Evolutionary conservation across 2,113 vertebrate species (phyloP), one percentile per base, ranked within the genome.

Genomic region (Embiotoca jacksoni): DNA sequence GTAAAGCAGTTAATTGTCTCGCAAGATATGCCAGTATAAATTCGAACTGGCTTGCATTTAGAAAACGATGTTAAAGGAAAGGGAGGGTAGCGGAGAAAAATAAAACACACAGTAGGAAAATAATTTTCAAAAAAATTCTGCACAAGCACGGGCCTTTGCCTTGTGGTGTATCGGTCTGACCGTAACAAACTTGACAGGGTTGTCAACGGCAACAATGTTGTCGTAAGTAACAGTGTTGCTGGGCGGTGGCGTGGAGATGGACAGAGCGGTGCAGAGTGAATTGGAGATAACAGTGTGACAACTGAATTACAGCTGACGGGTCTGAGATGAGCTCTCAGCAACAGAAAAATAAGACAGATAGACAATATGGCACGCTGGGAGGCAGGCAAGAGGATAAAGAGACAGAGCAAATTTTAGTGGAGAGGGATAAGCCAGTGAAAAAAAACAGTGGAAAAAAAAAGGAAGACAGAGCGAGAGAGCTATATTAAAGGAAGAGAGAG

Each of bases 221-320:
- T 81, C 58, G 39, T 72, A 75, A 81, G 88, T 87, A 85, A 87
- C 65, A 78, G 82, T 83, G 84, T 83, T 84, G 83, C 77, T 1
- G 52, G 76, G 73, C 46, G 59, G 74, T 78, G 75, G 73, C 30
- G 64, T 88, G 75, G 69, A 88, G 89, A 92, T 76, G 88, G 90
- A 91, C 89, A 63, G 86, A 81, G 81, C 5, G n/a, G 75, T 75
- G 84, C 62, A 73, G 84, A 76, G 86, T 86, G 89, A 92, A 90
- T 89, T 84, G 87, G 75, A 87, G 90, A 92, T 92, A 92, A 93
- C 85, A 86, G 75, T 80, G 80, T 89, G 89, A 91, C 89, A 91
- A 87, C 78, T 92, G 90, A 92, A 94, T 92, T 92, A 86, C 81
- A 86, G 82, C 82, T 88, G 89, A 91, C 80, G 70, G 90, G 68